Evolutionary conservation across 2,888 invertebrate species (phyloP).

Genomic region (Drosophila algonquin): DNA sequence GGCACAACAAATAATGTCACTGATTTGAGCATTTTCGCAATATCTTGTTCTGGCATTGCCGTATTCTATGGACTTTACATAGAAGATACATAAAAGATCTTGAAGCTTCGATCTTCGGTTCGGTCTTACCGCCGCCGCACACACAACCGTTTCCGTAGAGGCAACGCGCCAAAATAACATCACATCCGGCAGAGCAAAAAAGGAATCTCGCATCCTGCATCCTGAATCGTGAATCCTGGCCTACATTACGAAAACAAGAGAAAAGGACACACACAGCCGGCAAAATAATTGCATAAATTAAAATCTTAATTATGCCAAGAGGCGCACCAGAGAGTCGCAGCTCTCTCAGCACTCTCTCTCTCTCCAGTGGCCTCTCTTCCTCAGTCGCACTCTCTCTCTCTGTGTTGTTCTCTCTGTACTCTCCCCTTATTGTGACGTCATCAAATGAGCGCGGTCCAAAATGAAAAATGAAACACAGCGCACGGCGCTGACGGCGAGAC

Average conservation of each 20-base stretch:
- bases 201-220: background rate
- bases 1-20: background rate
- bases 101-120: constrained; percentile 11
- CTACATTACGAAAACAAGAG: constrained; percentile 53
- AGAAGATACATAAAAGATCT: constrained; percentile 5
- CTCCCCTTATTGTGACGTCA: constrained; percentile 61
- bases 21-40: background rate
- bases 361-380: background rate
- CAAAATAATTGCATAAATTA: constrained; percentile 80
- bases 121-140: background rate
- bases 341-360: background rate
- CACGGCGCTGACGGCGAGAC: constrained; percentile 5
- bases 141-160: constrained; percentile 68
- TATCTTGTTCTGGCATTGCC: too few relatives aligned
- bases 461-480: constrained; percentile 73
- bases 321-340: constrained; percentile 20
- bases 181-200: constrained; percentile 39
- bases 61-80: background rate
- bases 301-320: constrained; percentile 76
- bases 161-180: constrained; percentile 64
- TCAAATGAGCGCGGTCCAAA: constrained; percentile 72
- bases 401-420: background rate
- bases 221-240: constrained; percentile 4
- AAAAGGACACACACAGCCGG: constrained; percentile 66
- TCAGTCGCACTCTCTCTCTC: background rate